Evolutionary conservation across 2,888 invertebrate genomes (phyloP), one percentile per base, ranked within the genome.

Genomic region (Rhingia campestris): DNA sequence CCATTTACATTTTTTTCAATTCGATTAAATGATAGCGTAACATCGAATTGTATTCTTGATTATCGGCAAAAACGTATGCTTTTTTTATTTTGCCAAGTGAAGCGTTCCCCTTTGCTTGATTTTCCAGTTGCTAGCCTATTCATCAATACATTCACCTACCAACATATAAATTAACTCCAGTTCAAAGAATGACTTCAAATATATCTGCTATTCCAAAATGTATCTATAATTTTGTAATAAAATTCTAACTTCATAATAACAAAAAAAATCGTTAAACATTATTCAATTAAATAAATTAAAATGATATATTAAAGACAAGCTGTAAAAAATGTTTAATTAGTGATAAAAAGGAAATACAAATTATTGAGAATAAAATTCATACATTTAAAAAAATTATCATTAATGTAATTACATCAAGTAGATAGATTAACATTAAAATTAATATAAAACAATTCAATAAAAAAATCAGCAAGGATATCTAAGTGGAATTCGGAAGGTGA

Each of bases 331-430:
- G 74, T 79, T 73, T 61, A 45, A 77, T 53, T 58, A 64, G 12
- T 41, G 22, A 41, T 59, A 12, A 30, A 14, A 45, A 54, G 49
- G 39, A 64, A 74, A 58, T 47, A 64, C 14, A 32, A 41, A 47
- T 47, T 12, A 9, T n/a, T 33, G 10, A 53, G 5, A 56, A 49
- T 35, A 33, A 76, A 67, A 33, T 37, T 45, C 5, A 64, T 56
- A 35, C 35, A 30, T 56, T 37, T 14, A 14, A 32, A 64, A n/a
- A 41, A 47, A 47, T 61, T 75, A 66, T 66, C 66, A 75, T 67
- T 37, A 66, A 51, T 64, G 53, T 51, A 75, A 67, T 66, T 67
- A 59, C 47, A 22, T 59, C n/a, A 53, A 53, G 69, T 76, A 69
- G 69, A 69, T 69, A 76, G 76, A 22, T 22, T 58, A 58, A 56